A percentile compares a stretch with the other conserved stretches of the same genome.
These are phyloP conservation scores for Gortyna flavago DNA, from an alignment of 2,888 invertebrate genomes.

Conservation along the genomic window DNA sequence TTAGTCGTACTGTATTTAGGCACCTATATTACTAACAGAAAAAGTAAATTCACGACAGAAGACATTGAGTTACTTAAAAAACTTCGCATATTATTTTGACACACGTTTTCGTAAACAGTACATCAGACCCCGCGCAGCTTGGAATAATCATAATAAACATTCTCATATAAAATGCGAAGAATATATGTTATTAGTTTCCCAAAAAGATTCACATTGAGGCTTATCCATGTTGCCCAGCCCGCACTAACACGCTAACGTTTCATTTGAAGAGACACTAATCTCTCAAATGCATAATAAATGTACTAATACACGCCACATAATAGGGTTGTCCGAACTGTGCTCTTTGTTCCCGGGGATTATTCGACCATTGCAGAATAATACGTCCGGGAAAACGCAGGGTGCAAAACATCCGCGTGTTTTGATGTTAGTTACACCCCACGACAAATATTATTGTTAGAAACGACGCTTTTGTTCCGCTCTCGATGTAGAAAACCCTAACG, in stretches of 20 bases:
- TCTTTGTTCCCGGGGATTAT: constrained; percentile 30
- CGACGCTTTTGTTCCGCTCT: background rate
- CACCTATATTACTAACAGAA: background rate
- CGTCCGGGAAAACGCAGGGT: background rate
- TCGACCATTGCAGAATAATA: constrained; percentile 21
- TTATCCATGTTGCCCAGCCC: background rate
- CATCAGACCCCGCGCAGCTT: background rate
- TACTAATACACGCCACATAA: background rate
- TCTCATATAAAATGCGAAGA: constrained; percentile 2
- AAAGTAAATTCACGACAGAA: background rate
- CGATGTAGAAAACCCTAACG: constrained; percentile 12
- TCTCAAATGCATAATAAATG: constrained; percentile 52
- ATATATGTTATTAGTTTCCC: constrained; percentile 4
- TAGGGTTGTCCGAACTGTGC: constrained; percentile 8
- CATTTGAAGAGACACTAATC: constrained; percentile 52
- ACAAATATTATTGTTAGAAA: constrained; percentile 2
- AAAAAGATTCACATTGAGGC: background rate
- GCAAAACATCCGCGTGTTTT: background rate
- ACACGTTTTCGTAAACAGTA: background rate
- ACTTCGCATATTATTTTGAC: background rate
- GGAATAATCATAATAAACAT: background rate
- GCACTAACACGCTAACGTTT: constrained; percentile 19
- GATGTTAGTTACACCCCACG: background rate
- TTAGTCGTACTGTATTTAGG: no score
- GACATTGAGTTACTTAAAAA: background rate